phyloP scores from a whole-genome alignment of 1,140 invertebrate genomes.

The Drosophila takahashii region DNA sequence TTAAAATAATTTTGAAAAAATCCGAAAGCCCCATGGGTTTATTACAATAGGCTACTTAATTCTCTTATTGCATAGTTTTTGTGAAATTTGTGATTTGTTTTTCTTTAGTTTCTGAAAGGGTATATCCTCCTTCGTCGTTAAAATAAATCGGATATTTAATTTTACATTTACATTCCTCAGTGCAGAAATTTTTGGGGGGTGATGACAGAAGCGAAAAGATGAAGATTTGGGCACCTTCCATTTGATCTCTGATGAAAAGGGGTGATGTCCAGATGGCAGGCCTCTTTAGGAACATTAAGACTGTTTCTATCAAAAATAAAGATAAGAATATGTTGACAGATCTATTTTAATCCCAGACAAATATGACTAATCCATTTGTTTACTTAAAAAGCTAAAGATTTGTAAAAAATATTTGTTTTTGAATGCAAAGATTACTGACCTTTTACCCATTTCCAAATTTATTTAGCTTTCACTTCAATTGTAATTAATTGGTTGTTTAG shows the following conservation, averaged over 20 bases:
- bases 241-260: constrained; percentile 42
- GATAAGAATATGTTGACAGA: neutral
- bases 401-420: neutral
- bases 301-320: constrained; percentile 11
- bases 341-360: neutral
- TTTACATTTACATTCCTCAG: constrained; percentile 73
- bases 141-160: constrained; percentile 58
- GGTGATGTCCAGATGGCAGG: constrained; percentile 15
- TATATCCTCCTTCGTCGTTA: constrained; percentile 32
- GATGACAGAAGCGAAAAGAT: constrained; percentile 44
- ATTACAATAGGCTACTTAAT: too few relatives aligned
- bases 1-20: neutral
- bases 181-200: constrained; percentile 14
- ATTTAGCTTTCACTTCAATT: neutral
- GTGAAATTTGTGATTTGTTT: too few relatives aligned
- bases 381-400: neutral
- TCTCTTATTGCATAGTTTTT: too few relatives aligned
- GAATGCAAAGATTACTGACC: neutral
- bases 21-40: too few relatives aligned
- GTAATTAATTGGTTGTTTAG: neutral
- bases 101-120: neutral
- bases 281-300: constrained; percentile 8
- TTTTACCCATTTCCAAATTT: neutral
- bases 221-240: constrained; percentile 32
- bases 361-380: neutral